Conservation (phyloP, 2,797 vertebrate genomes). For the Lepilemur ruficaudatus region DNA sequence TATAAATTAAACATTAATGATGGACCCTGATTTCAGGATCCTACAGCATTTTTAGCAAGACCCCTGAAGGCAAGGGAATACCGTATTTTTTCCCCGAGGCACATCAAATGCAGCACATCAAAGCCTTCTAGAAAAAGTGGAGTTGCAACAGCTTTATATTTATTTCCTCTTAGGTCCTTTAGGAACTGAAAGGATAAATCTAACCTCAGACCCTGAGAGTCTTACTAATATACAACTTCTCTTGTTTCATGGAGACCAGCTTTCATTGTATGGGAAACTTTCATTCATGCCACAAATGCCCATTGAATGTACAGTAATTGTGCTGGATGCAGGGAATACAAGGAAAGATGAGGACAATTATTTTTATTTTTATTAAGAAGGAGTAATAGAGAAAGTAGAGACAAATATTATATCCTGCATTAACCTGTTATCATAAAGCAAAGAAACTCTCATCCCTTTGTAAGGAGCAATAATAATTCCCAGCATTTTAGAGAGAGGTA, state of each 20-base stretch:
- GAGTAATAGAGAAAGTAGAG: neutral
- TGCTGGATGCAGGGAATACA: neutral
- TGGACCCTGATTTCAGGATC: neutral
- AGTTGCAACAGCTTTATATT: neutral
- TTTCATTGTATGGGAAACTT: neutral
- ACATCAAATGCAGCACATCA: neutral
- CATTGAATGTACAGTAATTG: neutral
- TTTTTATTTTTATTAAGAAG: neutral
- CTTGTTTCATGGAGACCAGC: neutral
- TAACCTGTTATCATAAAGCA: neutral
- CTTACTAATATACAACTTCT: neutral
- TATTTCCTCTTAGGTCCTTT: neutral
- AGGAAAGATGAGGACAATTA: neutral
- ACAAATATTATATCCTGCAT: neutral
- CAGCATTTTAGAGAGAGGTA: neutral
- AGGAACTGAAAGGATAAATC: neutral
- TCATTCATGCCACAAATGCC: neutral
- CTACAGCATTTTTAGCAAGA: neutral
- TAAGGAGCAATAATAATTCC: neutral
- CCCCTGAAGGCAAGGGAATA: neutral
- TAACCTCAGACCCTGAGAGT: neutral
- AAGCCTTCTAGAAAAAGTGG: neutral
- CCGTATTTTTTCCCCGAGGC: neutral
- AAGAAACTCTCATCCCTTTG: neutral
- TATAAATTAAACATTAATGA: neutral